Conservation (phyloP, 2,888 invertebrate genomes). For the Euzetes globulus region DNA sequence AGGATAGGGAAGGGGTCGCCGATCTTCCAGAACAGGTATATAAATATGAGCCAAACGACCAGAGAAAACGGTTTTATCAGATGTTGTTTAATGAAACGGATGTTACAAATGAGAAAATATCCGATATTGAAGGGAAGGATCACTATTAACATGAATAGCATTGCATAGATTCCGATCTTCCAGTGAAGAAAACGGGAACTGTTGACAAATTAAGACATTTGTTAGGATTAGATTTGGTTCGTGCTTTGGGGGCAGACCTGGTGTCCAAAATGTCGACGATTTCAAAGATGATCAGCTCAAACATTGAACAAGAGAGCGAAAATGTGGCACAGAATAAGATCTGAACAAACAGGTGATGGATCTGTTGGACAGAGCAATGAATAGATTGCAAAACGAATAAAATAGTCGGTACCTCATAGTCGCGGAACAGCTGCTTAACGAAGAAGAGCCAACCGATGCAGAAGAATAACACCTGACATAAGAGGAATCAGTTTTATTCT, state of each 20-base stretch:
- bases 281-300: constrained; percentile 98
- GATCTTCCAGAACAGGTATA: constrained; percentile 96
- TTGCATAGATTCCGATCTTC: constrained; percentile 80
- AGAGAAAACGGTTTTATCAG: constrained; percentile 71
- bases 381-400: background rate
- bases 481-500: background rate
- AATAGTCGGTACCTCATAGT: constrained; percentile 67
- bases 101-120: constrained; percentile 83
- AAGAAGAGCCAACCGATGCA: constrained; percentile 97
- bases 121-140: constrained; percentile 94
- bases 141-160: constrained; percentile 89
- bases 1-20: constrained; percentile 97
- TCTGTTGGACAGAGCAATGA: constrained; percentile 48
- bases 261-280: constrained; percentile 86
- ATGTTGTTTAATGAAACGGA: constrained; percentile 63
- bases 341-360: constrained; percentile 86
- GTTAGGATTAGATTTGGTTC: background rate
- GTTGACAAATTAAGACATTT: constrained; percentile 37
- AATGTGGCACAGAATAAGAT: constrained; percentile 92
- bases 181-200: constrained; percentile 91
- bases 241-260: constrained; percentile 56
- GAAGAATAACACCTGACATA: constrained; percentile 75
- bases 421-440: constrained; percentile 88
- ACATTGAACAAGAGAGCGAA: constrained; percentile 95
- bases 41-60: constrained; percentile 77